A percentile compares a stretch with the other conserved stretches of the same genome.
Evolutionary conservation across 2,888 invertebrate genomes (phyloP).

Genomic region (Phania funesta): DNA sequence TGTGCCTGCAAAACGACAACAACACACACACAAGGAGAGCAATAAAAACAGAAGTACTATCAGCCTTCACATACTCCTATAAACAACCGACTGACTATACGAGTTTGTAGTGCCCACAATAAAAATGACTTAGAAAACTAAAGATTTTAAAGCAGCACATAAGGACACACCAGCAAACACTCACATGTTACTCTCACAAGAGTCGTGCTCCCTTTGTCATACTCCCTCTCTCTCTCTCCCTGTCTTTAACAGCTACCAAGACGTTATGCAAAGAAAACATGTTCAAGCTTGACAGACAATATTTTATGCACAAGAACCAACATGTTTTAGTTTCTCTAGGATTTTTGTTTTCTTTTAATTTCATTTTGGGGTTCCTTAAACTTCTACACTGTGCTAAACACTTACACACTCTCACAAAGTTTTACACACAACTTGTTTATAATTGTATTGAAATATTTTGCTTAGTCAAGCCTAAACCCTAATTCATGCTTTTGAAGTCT

Average conservation of each 20-base stretch:
- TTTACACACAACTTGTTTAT: neutral
- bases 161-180: neutral
- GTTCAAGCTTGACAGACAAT: constrained; percentile 36
- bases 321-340: neutral
- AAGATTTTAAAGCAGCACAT: constrained; percentile 31
- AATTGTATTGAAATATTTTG: constrained; percentile 33
- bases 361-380: constrained; percentile 47
- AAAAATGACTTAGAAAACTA: constrained; percentile 42
- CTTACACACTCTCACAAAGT: neutral
- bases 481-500: constrained; percentile 50
- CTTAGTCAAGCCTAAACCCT: constrained; percentile 51
- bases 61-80: neutral
- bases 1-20: neutral
- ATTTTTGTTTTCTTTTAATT: neutral
- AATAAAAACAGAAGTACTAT: neutral
- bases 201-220: neutral
- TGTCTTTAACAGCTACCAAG: neutral
- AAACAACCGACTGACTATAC: neutral
- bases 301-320: neutral
- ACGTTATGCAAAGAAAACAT: constrained; percentile 24
- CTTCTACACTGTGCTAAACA: neutral
- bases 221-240: neutral
- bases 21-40: neutral
- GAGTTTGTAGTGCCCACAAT: neutral
- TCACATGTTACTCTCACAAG: neutral